Evolutionary conservation across 2,113 vertebrate genomes (phyloP), one percentile per base, ranked within the genome.

Genomic region (Syngnathus typhle): DNA sequence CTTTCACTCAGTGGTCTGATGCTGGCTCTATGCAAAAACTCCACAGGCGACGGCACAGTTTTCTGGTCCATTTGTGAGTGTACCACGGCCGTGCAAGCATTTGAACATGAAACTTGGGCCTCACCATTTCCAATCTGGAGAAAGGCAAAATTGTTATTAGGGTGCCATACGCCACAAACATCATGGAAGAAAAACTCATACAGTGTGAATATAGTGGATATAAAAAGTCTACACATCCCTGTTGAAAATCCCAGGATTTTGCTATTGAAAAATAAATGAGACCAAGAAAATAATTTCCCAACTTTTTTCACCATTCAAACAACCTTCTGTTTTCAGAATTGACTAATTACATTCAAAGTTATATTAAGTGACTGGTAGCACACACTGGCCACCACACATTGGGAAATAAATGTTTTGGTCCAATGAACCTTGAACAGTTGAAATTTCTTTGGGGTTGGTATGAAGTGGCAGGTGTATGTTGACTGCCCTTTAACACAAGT

Each of bases 1-100:
- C 92, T 93, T 84, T 93, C 94, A 80, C 93, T 94, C 62, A 93
- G 89, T 56, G 92, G 92, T 70, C 91, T 90, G 64, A 92, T 93
- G 72, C 91, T 92, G 65, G 85, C 89, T 75, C 79, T 87, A 81
- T 86, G 61, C 67, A 91, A 89, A 64, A 85, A 83, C 78, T 94
- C 89, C 11, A 91, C 84, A 79, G 90, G 89, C 78, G 91, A 89
- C 86, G 92, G 84, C 58, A 75, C 60, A 0, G 74, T 75, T 68
- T 36, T 46, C 47, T 69, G 80, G 38, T 84, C 85, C 36, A 67
- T 64, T 37, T 73, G 79, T 11, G 63, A 80, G 21, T 77, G 81
- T 38, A 54, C 63, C 23, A 71, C 67, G 36, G 75, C 63, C 19
- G 69, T 23, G 46, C 67, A 73, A 56, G 43, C 62, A 47, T 37